These are phyloP conservation scores for Orchestes rusci DNA, from an alignment of 2,888 invertebrate species.

Conservation along the genomic window DNA sequence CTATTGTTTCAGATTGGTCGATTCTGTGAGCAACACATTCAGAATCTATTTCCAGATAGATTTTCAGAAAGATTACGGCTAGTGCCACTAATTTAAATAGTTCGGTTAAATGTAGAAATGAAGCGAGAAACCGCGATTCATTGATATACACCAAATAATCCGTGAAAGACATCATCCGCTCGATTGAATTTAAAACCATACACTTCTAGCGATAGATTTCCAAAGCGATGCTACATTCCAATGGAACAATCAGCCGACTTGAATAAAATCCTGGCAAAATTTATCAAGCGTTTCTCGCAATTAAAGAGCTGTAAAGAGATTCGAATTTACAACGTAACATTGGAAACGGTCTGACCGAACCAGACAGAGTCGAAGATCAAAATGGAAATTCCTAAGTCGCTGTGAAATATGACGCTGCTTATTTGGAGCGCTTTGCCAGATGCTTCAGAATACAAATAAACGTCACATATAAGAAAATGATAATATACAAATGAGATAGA, in stretches of 20 bases:
- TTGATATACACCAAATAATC: no score
- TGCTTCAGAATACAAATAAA: slow-evolving; percentile 36
- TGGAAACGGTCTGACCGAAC: slow-evolving; percentile 19
- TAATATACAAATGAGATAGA: no score
- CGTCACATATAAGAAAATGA: slow-evolving; percentile 29
- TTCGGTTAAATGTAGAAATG: no score
- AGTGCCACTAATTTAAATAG: no score
- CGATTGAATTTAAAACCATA: neutral
- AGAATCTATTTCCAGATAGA: no score
- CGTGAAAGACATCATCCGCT: no score
- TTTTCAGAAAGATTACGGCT: no score
- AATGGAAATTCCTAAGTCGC: slow-evolving; percentile 22
- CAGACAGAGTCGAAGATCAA: slow-evolving; percentile 19
- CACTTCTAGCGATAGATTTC: neutral
- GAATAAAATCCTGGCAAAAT: slow-evolving; percentile 9
- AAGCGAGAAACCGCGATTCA: no score
- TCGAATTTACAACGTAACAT: slow-evolving; percentile 18
- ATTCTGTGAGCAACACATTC: no score
- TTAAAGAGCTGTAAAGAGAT: slow-evolving; percentile 17
- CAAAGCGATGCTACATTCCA: slow-evolving; percentile 5
- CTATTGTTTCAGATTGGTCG: no score
- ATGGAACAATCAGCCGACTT: slow-evolving; percentile 7
- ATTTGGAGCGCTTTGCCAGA: slow-evolving; percentile 15
- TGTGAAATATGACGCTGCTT: slow-evolving; percentile 21
- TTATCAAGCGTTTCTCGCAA: slow-evolving; percentile 16